These are phyloP conservation scores for Torymus auratus DNA, from an alignment of 2,888 invertebrate species.

Conservation along the genomic window DNA sequence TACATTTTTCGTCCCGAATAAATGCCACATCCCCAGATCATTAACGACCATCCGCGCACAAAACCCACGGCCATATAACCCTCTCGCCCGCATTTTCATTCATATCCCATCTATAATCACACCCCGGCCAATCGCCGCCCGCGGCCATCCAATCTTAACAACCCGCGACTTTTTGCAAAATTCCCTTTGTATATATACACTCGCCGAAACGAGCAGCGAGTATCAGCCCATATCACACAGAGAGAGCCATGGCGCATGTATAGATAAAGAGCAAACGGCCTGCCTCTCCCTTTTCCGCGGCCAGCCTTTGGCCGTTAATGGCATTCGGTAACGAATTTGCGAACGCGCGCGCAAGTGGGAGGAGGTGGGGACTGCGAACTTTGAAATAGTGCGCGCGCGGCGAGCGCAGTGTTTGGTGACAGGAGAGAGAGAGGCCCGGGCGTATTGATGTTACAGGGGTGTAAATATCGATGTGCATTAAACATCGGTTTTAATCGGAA, in stretches of 20 bases:
- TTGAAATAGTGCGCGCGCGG: constrained; percentile 39
- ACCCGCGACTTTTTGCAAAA: background rate
- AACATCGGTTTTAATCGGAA: constrained; percentile 39
- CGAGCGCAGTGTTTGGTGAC: background rate
- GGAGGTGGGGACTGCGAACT: constrained; percentile 10
- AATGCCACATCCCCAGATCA: no score
- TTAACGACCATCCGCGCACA: no score
- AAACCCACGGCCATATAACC: no score
- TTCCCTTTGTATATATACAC: background rate
- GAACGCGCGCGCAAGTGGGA: constrained; percentile 1
- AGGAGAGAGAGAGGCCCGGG: constrained; percentile 21
- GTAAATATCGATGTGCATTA: constrained; percentile 50
- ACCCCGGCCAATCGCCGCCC: no score
- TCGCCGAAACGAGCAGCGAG: background rate
- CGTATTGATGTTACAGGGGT: constrained; percentile 43
- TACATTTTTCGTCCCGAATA: no score
- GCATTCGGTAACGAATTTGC: constrained; percentile 49
- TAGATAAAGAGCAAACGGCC: constrained; percentile 38
- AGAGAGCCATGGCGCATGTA: background rate
- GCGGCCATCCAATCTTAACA: no score
- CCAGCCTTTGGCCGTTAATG: constrained; percentile 14
- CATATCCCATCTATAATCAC: no score
- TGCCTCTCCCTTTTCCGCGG: background rate
- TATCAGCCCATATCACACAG: background rate
- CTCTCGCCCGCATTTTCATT: no score